Base-by-base conservation (phyloP, 2,888 invertebrate species). In the Drosophila melanocephala region DNA sequence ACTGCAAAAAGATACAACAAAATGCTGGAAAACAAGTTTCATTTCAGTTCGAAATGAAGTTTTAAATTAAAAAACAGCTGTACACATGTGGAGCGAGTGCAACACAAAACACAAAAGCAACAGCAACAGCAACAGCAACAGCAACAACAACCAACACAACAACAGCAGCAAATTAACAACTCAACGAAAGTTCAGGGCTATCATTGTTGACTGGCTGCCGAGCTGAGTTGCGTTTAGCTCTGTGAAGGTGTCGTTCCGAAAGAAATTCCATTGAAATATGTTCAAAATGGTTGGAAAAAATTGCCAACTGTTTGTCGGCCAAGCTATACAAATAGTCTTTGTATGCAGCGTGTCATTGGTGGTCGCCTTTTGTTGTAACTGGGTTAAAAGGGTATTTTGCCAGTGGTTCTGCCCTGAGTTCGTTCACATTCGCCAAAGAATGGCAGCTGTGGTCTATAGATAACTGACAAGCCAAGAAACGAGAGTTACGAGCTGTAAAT, bases 181-280 rank as follows among this genome's bases (percentile, higher is more conserved):
- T 78, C 68, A 82, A 72, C 79, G 75, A 81, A 81, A 81, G 81
- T 81, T 81, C 81, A 81, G 79, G 82, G 81, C 83, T 81, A 79
- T 82, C 68, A 70, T 79, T 82, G 66, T 72, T 57, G 65, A 66
- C 70, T 70, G 64, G 74, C 37, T 65, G 55, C 37, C 22, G 37
- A 44, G 50, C 64, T 55, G 32, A 53, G 74, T 57, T 62, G 32
- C 53, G 50, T 56, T 60, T 22, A 51, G 66, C 62, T 62, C 50
- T 65, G 61, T 50, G 71, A 67, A 63, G 80, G 76, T 79, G 80
- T 72, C 81, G 60, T 63, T 68, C 64, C 64, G 51, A 73, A 81
- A 81, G 81, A 79, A 79, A 81, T 81, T 78, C 76, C 78, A 78
- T 76, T 79, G 79, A 75, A 79, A 64, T 65, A 53, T 60, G 26